Conservation (phyloP, 1,140 invertebrate genomes). For the Ganaspis sp. region DNA sequence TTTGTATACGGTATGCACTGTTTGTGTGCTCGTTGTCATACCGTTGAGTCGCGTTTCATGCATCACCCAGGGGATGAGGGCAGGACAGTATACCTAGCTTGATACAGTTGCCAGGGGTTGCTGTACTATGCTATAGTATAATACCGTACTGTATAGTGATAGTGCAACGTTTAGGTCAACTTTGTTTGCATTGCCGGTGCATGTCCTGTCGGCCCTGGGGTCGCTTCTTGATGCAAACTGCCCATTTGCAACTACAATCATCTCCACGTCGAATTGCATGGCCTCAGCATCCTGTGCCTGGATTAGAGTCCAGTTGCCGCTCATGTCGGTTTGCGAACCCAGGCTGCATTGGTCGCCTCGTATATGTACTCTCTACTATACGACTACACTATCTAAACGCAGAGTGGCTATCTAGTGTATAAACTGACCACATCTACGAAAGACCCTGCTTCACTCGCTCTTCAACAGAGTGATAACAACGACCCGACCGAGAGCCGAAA, state of each 20-base stretch:
- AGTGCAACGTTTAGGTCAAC: constrained; percentile 69
- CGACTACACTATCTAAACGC: constrained; percentile 41
- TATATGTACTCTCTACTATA: constrained; percentile 30
- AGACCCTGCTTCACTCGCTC: constrained; percentile 67
- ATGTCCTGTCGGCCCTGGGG: constrained; percentile 61
- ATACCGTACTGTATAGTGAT: constrained; percentile 21
- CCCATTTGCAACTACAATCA: constrained; percentile 76
- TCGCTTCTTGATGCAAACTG: constrained; percentile 74
- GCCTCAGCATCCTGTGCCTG: constrained; percentile 51
- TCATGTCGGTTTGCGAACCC: constrained; percentile 45
- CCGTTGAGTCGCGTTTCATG: constrained; percentile 28
- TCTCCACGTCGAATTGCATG: constrained; percentile 66
- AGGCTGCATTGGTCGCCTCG: constrained; percentile 44
- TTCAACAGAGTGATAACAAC: constrained; percentile 72
- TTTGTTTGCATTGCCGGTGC: constrained; percentile 72
- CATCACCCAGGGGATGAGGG: constrained; percentile 21
- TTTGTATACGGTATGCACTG: neutral
- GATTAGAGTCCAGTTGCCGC: constrained; percentile 40
- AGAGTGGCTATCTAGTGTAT: constrained; percentile 63
- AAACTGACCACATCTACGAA: constrained; percentile 69
- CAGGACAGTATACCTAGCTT: neutral
- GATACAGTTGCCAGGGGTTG: constrained; percentile 61
- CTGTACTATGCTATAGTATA: constrained; percentile 66
- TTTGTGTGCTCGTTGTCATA: constrained; percentile 22
- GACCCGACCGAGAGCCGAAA: constrained; percentile 65